A percentile compares a stretch with the other conserved stretches of the same genome.
phyloP scores from a whole-genome alignment of 2,113 vertebrate genomes.

The Corydoras maculifer region DNA sequence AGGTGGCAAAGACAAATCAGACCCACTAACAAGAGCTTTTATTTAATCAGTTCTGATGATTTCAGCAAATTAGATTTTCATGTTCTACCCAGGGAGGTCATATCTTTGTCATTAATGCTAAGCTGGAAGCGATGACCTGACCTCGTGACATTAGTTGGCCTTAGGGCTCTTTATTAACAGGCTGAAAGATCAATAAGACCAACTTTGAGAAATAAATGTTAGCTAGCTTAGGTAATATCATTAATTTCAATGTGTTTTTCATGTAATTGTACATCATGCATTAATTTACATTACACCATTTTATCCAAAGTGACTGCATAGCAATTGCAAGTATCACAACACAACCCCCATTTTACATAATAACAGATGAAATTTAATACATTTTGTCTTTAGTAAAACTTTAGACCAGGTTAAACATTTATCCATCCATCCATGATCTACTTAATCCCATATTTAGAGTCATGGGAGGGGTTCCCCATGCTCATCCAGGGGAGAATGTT shows the following conservation, averaged over 20 bases:
- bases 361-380: no score
- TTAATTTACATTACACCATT: no score
- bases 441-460: no score
- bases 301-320: no score
- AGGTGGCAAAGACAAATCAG: not conserved
- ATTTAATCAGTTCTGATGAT: not conserved
- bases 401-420: no score
- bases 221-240: not conserved
- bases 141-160: conserved; percentile 22
- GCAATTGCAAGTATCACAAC: no score
- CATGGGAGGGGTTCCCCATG: no score
- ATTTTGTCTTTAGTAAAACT: no score
- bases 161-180: conserved; percentile 9
- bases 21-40: not conserved
- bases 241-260: conserved; percentile 13
- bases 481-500: no score
- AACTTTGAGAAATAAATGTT: not conserved
- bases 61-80: not conserved
- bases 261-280: no score
- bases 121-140: conserved; percentile 21
- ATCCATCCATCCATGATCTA: no score
- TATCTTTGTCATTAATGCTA: conserved; percentile 19
- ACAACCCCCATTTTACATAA: no score
- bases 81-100: conserved; percentile 3
- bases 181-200: conserved; percentile 12